These are phyloP conservation scores for Xerus inauris DNA, from an alignment of 2,113 vertebrate genomes.

Conservation along the genomic window DNA sequence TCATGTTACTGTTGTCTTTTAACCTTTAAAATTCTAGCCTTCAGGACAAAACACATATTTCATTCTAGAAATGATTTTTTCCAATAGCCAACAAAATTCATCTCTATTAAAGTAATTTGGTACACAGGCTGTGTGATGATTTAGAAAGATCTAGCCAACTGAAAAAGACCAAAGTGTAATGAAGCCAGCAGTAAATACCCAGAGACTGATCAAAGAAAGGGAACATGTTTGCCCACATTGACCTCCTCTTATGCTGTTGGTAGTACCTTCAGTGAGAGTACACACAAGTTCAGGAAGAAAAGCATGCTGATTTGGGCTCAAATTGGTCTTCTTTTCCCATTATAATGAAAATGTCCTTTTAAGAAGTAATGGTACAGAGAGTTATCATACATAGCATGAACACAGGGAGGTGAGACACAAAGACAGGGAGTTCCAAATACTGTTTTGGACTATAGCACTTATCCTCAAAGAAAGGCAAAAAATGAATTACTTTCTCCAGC, in stretches of 20 bases:
- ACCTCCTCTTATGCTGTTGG: neutral
- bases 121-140: neutral
- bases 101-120: constrained; percentile 20
- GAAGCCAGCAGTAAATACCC: neutral
- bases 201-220: neutral
- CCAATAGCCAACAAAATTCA: constrained; percentile 55
- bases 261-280: neutral
- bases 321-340: neutral
- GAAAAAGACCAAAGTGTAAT: neutral
- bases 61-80: constrained; percentile 42
- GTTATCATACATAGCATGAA: no score
- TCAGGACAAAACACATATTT: neutral
- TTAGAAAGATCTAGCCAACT: constrained; percentile 38
- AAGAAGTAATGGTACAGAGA: neutral
- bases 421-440: neutral
- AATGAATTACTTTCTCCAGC: neutral
- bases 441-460: neutral
- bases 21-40: constrained; percentile 50
- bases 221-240: neutral
- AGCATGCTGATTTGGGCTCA: neutral
- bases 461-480: neutral
- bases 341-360: neutral
- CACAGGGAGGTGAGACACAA: neutral
- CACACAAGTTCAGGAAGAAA: neutral
- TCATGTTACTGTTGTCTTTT: neutral